phyloP scores from a whole-genome alignment of 2,113 vertebrate genomes.

The Tupaia tana region DNA sequence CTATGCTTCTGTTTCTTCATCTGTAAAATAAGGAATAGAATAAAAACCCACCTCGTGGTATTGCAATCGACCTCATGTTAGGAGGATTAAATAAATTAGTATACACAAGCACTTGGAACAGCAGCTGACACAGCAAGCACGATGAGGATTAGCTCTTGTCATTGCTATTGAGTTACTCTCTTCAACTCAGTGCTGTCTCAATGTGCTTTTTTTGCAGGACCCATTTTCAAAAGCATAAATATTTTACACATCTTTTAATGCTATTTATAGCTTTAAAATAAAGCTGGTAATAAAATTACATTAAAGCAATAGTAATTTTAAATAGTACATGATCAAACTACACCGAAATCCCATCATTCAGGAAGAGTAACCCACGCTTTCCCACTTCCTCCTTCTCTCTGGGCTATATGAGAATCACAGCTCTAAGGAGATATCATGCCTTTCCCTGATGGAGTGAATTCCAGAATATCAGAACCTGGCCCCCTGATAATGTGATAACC shows the following conservation, averaged over 20 bases:
- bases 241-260: neutral
- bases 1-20: neutral
- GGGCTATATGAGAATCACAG: neutral
- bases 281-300: neutral
- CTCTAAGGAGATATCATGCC: neutral
- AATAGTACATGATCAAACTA: neutral
- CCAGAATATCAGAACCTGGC: neutral
- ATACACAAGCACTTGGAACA: neutral
- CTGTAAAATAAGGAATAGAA: neutral
- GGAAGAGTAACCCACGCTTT: neutral
- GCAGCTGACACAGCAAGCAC: too few species aligned
- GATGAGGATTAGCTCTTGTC: too few species aligned
- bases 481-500: neutral
- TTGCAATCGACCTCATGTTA: neutral
- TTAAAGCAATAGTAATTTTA: neutral
- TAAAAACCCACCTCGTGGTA: neutral
- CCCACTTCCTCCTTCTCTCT: neutral
- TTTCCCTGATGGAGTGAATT: neutral
- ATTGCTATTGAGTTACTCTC: fast-evolving
- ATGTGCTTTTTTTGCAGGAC: neutral
- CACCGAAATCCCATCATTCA: neutral
- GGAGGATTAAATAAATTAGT: neutral
- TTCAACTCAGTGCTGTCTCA: neutral
- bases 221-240: neutral
- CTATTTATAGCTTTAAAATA: neutral